Evolutionary conservation across 2,113 vertebrate species (phyloP).

Genomic region (Triplophysa rosa): DNA sequence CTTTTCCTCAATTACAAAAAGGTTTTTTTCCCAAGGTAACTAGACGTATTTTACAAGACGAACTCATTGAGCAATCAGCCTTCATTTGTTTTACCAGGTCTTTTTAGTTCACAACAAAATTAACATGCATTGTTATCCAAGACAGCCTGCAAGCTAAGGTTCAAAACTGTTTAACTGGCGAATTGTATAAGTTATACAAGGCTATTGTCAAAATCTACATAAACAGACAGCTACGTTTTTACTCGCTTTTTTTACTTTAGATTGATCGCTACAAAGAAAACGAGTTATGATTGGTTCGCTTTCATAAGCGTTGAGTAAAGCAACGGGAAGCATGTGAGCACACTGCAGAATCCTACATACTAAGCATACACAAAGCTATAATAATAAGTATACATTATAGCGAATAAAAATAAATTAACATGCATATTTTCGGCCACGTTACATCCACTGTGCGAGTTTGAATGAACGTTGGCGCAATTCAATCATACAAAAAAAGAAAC

Average conservation of each 20-base stretch:
- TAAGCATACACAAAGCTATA: background rate
- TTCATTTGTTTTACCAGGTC: too few relatives aligned
- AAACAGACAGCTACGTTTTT: too few relatives aligned
- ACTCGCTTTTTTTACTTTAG: too few relatives aligned
- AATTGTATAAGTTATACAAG: too few relatives aligned
- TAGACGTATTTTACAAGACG: background rate
- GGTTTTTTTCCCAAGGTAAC: background rate
- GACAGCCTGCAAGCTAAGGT: too few relatives aligned
- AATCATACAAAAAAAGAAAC: slow-evolving; percentile 2
- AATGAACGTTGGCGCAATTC: background rate
- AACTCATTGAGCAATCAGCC: too few relatives aligned
- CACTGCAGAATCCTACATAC: background rate
- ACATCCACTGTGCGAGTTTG: background rate
- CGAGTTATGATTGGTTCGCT: background rate
- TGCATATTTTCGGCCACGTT: background rate
- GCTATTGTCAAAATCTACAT: too few relatives aligned
- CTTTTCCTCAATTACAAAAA: background rate
- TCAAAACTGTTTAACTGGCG: too few relatives aligned
- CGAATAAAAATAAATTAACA: background rate
- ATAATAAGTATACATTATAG: background rate
- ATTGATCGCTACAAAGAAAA: too few relatives aligned
- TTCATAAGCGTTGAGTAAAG: background rate
- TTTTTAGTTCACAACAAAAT: too few relatives aligned
- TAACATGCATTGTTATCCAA: too few relatives aligned
- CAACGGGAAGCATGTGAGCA: background rate